phyloP scores from a whole-genome alignment of 2,888 invertebrate genomes.

The Nemapogon koenigi region DNA sequence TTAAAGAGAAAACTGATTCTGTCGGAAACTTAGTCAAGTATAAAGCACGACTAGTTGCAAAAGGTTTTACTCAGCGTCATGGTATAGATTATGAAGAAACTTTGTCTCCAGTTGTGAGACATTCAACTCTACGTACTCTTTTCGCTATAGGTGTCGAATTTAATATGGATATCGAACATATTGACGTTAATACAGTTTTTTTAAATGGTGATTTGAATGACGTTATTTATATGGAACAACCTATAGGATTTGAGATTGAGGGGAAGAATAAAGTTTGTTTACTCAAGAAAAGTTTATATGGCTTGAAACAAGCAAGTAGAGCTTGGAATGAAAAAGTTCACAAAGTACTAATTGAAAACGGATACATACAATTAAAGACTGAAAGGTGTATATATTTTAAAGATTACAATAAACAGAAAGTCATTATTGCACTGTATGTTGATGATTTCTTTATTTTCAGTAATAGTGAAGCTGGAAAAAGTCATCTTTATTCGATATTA shows the following conservation, averaged over 20 bases:
- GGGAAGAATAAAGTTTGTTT: conserved; percentile 13
- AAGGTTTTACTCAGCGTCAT: conserved; percentile 8
- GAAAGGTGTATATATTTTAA: conserved; percentile 12
- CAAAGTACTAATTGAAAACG: conserved; percentile 7
- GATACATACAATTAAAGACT: conserved; percentile 6
- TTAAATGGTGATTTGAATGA: conserved; percentile 12
- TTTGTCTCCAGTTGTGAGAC: conserved; percentile 13
- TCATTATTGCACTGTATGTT: conserved; percentile 13
- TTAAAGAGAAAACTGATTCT: conserved; percentile 10
- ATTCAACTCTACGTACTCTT: conserved; percentile 13
- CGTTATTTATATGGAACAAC: conserved; percentile 13
- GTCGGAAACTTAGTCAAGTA: background rate
- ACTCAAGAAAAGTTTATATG: conserved; percentile 15
- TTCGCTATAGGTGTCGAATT: conserved; percentile 12
- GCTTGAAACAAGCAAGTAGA: conserved; percentile 13
- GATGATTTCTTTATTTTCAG: conserved; percentile 11
- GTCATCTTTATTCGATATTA: background rate
- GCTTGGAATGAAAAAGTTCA: conserved; percentile 14
- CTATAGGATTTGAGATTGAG: conserved; percentile 12
- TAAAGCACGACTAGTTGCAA: conserved; percentile 7
- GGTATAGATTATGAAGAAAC: conserved; percentile 10
- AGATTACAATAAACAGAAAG: background rate
- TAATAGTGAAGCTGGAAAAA: background rate
- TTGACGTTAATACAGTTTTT: conserved; percentile 14
- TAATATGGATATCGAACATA: conserved; percentile 12